A percentile compares a stretch with the other conserved stretches of the same genome.
These are phyloP conservation scores for Phoxinus phoxinus DNA, from an alignment of 2,113 vertebrate species.

Conservation along the genomic window DNA sequence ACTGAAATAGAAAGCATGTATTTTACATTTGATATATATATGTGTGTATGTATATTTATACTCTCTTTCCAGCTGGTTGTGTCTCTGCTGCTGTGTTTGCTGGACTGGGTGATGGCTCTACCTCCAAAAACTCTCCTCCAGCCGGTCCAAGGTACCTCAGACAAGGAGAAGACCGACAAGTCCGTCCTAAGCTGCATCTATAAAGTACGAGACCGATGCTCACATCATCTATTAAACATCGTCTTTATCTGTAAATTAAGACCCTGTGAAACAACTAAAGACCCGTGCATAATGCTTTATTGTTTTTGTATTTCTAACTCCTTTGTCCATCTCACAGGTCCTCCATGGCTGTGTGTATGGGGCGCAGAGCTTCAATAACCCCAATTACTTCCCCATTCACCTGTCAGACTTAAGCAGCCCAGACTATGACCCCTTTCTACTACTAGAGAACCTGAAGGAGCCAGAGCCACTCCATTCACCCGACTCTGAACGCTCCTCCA, in stretches of 20 bases:
- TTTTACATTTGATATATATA: neutral
- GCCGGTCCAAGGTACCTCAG: constrained; percentile 82
- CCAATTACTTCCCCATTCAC: constrained; percentile 92
- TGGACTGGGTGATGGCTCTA: constrained; percentile 99
- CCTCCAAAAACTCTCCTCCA: constrained; percentile 91
- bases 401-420: constrained; percentile 91
- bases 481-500: constrained; percentile 94
- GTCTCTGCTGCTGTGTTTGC: constrained; percentile 91
- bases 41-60: no score
- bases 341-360: constrained; percentile 97
- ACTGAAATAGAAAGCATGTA: neutral
- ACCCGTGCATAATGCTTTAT: neutral
- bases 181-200: constrained; percentile 95
- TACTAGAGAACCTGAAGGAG: constrained; percentile 91
- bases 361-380: constrained; percentile 93
- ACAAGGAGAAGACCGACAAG: constrained; percentile 88
- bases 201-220: constrained; percentile 78
- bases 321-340: constrained; percentile 77
- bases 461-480: constrained; percentile 98
- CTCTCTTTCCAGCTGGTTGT: constrained; percentile 88
- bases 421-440: constrained; percentile 95
- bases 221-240: neutral
- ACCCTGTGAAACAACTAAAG: neutral
- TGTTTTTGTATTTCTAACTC: constrained; percentile 37
- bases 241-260: no score